Conservation (phyloP, 2,113 vertebrate species). For the Odontesthes bonariensis region DNA sequence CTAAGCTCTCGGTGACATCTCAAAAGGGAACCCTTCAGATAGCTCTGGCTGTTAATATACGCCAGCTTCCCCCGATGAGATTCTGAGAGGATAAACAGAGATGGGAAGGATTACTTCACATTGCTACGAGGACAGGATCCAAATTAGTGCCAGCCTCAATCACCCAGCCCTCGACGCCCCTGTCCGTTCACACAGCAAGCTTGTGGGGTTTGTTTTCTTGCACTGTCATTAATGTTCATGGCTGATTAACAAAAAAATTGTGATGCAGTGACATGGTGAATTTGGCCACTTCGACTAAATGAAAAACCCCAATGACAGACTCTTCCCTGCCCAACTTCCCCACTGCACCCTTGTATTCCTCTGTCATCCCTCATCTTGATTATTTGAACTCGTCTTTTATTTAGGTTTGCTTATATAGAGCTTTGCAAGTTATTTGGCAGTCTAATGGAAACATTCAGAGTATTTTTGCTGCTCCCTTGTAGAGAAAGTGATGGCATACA, state of each 20-base stretch:
- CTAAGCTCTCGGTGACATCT: slow-evolving; percentile 74
- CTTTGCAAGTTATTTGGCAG: slow-evolving; percentile 10
- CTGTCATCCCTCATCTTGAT: slow-evolving; percentile 64
- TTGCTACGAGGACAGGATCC: slow-evolving; percentile 74
- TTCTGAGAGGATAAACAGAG: slow-evolving; percentile 80
- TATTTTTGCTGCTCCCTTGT: not conserved
- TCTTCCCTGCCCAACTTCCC: not conserved
- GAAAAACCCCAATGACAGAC: slow-evolving; percentile 52
- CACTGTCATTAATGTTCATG: slow-evolving; percentile 68
- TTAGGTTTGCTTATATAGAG: slow-evolving; percentile 29
- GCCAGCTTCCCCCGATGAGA: slow-evolving; percentile 76
- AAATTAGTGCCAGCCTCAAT: slow-evolving; percentile 78
- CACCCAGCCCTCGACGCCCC: slow-evolving; percentile 44
- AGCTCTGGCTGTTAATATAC: slow-evolving; percentile 72
- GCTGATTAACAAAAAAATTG: slow-evolving; percentile 74
- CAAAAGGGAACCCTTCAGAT: slow-evolving; percentile 75
- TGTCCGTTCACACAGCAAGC: slow-evolving; percentile 4
- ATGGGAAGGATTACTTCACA: slow-evolving; percentile 79
- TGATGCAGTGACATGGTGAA: slow-evolving; percentile 77
- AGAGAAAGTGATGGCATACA: slow-evolving; percentile 23
- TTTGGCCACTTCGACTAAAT: slow-evolving; percentile 63
- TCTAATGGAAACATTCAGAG: slow-evolving; percentile 59
- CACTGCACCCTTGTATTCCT: slow-evolving; percentile 35
- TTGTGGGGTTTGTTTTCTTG: slow-evolving; percentile 53
- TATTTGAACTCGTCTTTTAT: slow-evolving; percentile 67